Conservation (phyloP, 2,113 vertebrate genomes). For the Noctilio leporinus region DNA sequence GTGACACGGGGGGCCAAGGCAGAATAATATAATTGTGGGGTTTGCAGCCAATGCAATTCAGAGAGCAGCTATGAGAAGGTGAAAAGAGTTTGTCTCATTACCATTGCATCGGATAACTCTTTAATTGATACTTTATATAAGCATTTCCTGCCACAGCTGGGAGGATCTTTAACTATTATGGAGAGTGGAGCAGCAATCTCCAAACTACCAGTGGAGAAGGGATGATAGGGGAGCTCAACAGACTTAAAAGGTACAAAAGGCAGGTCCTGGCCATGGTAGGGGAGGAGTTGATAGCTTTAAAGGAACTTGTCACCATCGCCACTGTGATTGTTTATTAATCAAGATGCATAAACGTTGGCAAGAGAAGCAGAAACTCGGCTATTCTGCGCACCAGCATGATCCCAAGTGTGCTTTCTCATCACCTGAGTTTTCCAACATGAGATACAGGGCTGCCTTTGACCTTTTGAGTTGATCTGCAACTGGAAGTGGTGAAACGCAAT, state of each 20-base stretch:
- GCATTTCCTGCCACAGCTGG: conserved; percentile 32
- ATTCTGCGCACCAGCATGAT: background rate
- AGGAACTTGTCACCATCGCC: conserved; percentile 12
- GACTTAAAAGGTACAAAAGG: background rate
- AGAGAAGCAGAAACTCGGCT: background rate
- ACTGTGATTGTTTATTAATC: conserved; percentile 57
- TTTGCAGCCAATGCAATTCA: conserved; percentile 39
- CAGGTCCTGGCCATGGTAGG: conserved; percentile 15
- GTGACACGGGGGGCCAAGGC: background rate
- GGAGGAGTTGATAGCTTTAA: conserved; percentile 25
- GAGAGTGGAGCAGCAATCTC: conserved; percentile 21
- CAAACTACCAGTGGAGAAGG: conserved; percentile 10
- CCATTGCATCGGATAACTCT: conserved; percentile 10
- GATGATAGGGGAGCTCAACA: background rate
- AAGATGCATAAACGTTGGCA: conserved; percentile 36
- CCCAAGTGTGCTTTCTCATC: background rate
- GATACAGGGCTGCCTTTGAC: background rate
- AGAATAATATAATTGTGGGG: conserved; percentile 33
- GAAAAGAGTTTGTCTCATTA: conserved; percentile 23
- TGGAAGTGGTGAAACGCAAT: background rate
- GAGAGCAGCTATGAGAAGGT: conserved; percentile 17
- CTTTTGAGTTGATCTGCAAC: background rate
- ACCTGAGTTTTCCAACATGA: background rate
- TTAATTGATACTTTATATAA: conserved; percentile 40
- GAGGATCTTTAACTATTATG: conserved; percentile 50